Evolutionary conservation across 2,888 invertebrate genomes (phyloP), one percentile per base, ranked within the genome.

Genomic region (Amphimallon solstitiale): DNA sequence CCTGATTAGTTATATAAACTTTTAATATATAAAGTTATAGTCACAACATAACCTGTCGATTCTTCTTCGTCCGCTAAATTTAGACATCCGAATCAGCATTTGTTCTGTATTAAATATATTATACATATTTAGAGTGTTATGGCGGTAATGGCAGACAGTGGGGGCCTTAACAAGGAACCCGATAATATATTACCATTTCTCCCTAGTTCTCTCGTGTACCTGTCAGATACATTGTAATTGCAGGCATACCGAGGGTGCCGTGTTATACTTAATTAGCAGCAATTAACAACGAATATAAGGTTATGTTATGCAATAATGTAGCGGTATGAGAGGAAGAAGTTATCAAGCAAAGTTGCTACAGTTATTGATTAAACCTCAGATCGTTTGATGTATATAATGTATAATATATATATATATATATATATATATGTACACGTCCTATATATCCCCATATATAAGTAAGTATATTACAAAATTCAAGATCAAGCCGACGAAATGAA

Each of bases 151-250:
- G 40, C 40, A 14, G 29, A 29, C 5, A 5, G 23, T 21, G 10
- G 15, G 23, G 51, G 35, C 35, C 51, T 51, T 35, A 51, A 35
- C 35, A 35, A 51, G 51, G 35, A 51, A 17, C 17, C 51, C 51
- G 7, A 34, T 37, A 51, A 51, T 51, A 51, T 35, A 51, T 51
- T 51, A 51, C 35, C 35, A 51, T 51, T 51, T 51, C 51, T n/a
- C 15, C 17, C 35, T 7, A 17, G 35, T 35, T 35, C 56, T 14
- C 56, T 14, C 23, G 38, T 56, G 56, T 56, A 56, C 56, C 56
- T 56, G 56, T 56, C 56, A 56, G 40, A 56, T 56, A 40, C 56
- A 56, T 40, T 56, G 56, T 56, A 56, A 56, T 56, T 56, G 56
- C 40, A 40, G 56, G 40, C 40, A 56, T 56, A 56, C 40, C 56